phyloP scores from a whole-genome alignment of 2,113 vertebrate species.

The Cinclus mexicanus region DNA sequence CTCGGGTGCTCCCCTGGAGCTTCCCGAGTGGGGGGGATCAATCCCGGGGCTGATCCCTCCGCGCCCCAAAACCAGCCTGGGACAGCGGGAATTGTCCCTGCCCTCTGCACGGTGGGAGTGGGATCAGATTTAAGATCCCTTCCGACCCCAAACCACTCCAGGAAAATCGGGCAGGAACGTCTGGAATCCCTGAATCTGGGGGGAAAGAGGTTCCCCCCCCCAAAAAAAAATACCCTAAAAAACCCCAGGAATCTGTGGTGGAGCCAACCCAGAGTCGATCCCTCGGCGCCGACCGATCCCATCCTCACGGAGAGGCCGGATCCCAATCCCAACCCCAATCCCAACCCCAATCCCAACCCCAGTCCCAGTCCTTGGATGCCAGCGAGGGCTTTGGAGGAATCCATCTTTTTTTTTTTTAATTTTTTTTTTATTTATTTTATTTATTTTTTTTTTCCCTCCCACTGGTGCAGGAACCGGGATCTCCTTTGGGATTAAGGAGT shows the following conservation, averaged over 20 bases:
- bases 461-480: fast-evolving
- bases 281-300: not conserved
- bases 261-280: not conserved
- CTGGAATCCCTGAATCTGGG: fast-evolving
- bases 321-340: not conserved
- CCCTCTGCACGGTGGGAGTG: not conserved
- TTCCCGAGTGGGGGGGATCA: not conserved
- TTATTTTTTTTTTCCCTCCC: not conserved
- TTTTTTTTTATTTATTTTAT: too few species aligned
- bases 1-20: not conserved
- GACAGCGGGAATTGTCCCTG: fast-evolving
- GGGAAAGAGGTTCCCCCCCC: not conserved
- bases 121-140: not conserved
- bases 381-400: not conserved
- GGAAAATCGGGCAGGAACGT: not conserved
- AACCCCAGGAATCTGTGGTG: fast-evolving
- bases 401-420: not conserved
- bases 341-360: not conserved
- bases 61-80: fast-evolving
- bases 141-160: not conserved
- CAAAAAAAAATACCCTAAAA: not conserved
- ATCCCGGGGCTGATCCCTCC: too few species aligned
- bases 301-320: too few species aligned
- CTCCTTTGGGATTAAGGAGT: fast-evolving
- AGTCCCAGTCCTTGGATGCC: too few species aligned